These are phyloP conservation scores for Helleia helle DNA, from an alignment of 2,888 invertebrate genomes.

Conservation along the genomic window DNA sequence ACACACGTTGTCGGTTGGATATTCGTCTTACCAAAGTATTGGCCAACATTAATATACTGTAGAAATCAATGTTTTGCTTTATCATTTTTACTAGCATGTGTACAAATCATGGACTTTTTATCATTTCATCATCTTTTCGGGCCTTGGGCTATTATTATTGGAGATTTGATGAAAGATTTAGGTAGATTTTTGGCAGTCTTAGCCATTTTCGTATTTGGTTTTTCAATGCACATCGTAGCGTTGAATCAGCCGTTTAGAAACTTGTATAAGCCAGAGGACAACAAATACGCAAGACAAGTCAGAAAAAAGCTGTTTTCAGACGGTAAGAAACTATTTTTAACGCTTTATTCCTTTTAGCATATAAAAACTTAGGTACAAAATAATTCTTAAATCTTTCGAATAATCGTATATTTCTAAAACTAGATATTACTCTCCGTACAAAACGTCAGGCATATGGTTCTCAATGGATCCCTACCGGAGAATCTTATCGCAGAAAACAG, in stretches of 20 bases:
- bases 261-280: constrained; percentile 75
- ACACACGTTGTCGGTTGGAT: constrained; percentile 89
- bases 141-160: constrained; percentile 99
- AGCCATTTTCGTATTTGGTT: constrained; percentile 98
- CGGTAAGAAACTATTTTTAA: constrained; percentile 68
- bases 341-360: background rate
- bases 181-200: constrained; percentile 98
- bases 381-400: background rate
- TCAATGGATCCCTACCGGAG: constrained; percentile 55
- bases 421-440: constrained; percentile 56
- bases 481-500: constrained; percentile 77
- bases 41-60: constrained; percentile 93
- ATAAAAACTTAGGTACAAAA: too few species aligned
- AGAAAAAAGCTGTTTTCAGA: constrained; percentile 78
- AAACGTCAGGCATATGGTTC: constrained; percentile 58
- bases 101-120: constrained; percentile 97
- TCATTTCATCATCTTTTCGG: constrained; percentile 99
- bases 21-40: constrained; percentile 78
- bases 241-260: constrained; percentile 94
- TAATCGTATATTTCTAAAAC: constrained; percentile 12
- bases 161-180: constrained; percentile 93
- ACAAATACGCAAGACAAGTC: constrained; percentile 70
- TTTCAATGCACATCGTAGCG: constrained; percentile 97
- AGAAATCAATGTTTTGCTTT: constrained; percentile 98
- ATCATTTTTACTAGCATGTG: constrained; percentile 95